phyloP scores from a whole-genome alignment of 2,113 vertebrate genomes.

The Zingel zingel region DNA sequence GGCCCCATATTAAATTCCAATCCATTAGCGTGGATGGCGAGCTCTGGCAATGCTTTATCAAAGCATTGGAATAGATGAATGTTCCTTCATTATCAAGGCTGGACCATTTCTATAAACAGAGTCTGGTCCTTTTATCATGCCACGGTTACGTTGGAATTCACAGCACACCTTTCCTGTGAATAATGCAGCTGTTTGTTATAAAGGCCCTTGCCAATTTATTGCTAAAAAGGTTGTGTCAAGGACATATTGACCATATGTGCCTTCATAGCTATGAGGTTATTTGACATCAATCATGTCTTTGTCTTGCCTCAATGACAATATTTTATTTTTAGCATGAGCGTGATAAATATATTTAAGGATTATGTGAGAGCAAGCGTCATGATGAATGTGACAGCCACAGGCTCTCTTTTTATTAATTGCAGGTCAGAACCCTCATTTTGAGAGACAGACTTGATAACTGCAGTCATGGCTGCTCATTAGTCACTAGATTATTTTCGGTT shows the following conservation, averaged over 20 bases:
- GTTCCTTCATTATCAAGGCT: conserved; percentile 74
- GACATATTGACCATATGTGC: conserved; percentile 61
- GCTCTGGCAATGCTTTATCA: conserved; percentile 68
- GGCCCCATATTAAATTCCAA: conserved; percentile 79
- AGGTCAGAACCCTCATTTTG: conserved; percentile 66
- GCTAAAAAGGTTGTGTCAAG: conserved; percentile 66
- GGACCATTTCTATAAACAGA: conserved; percentile 67
- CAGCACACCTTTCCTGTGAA: conserved; percentile 42
- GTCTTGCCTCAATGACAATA: conserved; percentile 17
- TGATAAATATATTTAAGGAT: conserved; percentile 43
- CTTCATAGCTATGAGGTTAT: conserved; percentile 34
- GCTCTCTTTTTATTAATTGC: conserved; percentile 64
- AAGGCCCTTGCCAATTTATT: conserved; percentile 49
- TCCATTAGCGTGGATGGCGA: conserved; percentile 77
- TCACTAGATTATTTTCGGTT: conserved; percentile 21
- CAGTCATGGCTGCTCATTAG: conserved; percentile 39
- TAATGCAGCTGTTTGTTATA: conserved; percentile 63
- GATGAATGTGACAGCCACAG: conserved; percentile 49
- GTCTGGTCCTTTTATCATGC: conserved; percentile 36
- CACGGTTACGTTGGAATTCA: conserved; percentile 51
- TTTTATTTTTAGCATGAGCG: conserved; percentile 31
- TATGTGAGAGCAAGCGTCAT: conserved; percentile 16
- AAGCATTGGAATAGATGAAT: conserved; percentile 75
- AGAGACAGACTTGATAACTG: conserved; percentile 43
- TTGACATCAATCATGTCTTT: conserved; percentile 46